Percentiles rank a stretch among this genome's conserved stretches.
These are phyloP conservation scores for Anniella stebbinsi DNA, from an alignment of 2,797 vertebrate genomes.

Conservation along the genomic window DNA sequence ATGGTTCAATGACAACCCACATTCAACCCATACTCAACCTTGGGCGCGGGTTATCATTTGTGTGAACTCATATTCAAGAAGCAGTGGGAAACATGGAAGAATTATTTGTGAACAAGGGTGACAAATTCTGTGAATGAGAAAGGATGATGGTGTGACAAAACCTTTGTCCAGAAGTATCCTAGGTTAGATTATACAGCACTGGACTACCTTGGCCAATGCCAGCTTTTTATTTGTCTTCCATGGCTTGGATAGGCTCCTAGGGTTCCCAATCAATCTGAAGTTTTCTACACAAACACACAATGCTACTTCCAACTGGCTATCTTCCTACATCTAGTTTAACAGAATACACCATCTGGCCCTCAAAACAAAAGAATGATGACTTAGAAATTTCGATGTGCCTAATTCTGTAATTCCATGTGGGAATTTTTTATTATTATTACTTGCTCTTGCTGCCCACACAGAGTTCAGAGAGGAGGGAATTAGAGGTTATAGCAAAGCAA, in stretches of 20 bases:
- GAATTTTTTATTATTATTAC: slow-evolving; percentile 60
- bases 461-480: slow-evolving; percentile 60
- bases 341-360: background rate
- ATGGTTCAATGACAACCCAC: too few relatives aligned
- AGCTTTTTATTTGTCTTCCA: background rate
- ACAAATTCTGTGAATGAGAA: too few relatives aligned
- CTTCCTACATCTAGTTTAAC: background rate
- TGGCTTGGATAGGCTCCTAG: background rate
- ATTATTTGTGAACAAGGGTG: too few relatives aligned
- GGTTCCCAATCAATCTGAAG: too few relatives aligned
- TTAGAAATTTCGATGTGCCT: slow-evolving; percentile 51
- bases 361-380: background rate
- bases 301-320: background rate
- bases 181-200: background rate
- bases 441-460: slow-evolving; percentile 56
- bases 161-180: background rate
- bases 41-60: too few relatives aligned
- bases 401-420: slow-evolving; percentile 62
- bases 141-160: too few relatives aligned
- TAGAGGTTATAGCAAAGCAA: slow-evolving; percentile 61
- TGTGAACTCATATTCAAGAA: too few relatives aligned
- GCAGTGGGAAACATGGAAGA: too few relatives aligned
- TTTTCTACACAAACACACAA: background rate
- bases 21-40: too few relatives aligned
- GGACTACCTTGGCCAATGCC: background rate